These are phyloP conservation scores for Chrysina gloriosa DNA, from an alignment of 2,888 invertebrate genomes.

Conservation along the genomic window DNA sequence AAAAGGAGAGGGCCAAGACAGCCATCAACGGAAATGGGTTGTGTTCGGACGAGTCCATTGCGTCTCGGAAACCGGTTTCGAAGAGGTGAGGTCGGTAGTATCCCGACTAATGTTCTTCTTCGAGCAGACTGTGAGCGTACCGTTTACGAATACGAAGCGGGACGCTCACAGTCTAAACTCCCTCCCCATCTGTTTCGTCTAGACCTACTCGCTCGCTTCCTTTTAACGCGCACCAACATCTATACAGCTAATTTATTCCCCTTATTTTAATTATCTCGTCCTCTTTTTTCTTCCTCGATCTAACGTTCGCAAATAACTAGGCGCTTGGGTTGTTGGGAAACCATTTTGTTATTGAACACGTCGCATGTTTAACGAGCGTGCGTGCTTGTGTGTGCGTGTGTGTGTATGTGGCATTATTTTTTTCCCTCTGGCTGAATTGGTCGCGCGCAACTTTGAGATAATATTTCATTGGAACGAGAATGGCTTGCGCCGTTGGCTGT, in stretches of 20 bases:
- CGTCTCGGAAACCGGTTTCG: conserved; percentile 52
- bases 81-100: conserved; percentile 57
- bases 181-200: conserved; percentile 20
- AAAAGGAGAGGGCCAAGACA: conserved; percentile 48
- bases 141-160: not conserved
- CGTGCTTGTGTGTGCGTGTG: too few species aligned
- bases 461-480: conserved; percentile 51
- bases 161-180: conserved; percentile 6
- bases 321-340: conserved; percentile 51
- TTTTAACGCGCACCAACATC: conserved; percentile 15
- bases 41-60: conserved; percentile 59
- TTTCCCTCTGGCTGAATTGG: conserved; percentile 47
- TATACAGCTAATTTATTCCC: conserved; percentile 12
- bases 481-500: conserved; percentile 51
- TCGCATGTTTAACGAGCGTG: conserved; percentile 51
- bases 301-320: conserved; percentile 18
- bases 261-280: conserved; percentile 22
- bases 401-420: conserved; percentile 12
- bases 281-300: conserved; percentile 6
- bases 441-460: conserved; percentile 44
- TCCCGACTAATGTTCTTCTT: conserved; percentile 23
- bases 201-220: conserved; percentile 5
- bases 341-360: conserved; percentile 56
- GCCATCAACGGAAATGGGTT: conserved; percentile 59
- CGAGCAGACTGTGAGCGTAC: conserved; percentile 44